These are phyloP conservation scores for Xenops minutus DNA, from an alignment of 2,797 vertebrate genomes.

Conservation along the genomic window DNA sequence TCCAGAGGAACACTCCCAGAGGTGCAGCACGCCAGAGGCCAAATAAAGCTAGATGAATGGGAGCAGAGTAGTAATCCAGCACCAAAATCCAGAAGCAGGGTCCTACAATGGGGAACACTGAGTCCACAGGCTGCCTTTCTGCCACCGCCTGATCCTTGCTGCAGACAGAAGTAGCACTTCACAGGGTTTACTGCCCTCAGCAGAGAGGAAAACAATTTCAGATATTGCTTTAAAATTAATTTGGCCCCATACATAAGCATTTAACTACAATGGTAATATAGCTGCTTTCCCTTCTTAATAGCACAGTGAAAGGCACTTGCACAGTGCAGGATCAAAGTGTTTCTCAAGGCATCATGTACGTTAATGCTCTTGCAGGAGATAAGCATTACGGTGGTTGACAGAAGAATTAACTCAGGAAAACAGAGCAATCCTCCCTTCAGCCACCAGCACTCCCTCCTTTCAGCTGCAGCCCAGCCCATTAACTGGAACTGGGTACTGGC, in stretches of 20 bases:
- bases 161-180: neutral
- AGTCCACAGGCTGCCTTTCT: rapidly evolving
- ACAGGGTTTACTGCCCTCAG: neutral
- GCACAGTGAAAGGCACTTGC: neutral
- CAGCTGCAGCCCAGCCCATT: neutral
- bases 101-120: rapidly evolving
- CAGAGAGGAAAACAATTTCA: neutral
- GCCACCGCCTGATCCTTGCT: neutral
- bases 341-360: neutral
- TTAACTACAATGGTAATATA: neutral
- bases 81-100: neutral
- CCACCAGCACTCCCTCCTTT: neutral
- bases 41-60: slow-evolving; percentile 4
- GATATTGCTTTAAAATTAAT: neutral
- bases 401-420: neutral
- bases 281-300: neutral
- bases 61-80: neutral
- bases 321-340: neutral
- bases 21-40: neutral
- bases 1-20: neutral
- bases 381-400: neutral
- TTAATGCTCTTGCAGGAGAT: neutral
- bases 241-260: neutral
- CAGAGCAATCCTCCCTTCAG: neutral
- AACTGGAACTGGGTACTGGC: rapidly evolving